These are phyloP conservation scores for Conopomorpha cramerella DNA, from an alignment of 1,140 invertebrate genomes.

Conservation along the genomic window DNA sequence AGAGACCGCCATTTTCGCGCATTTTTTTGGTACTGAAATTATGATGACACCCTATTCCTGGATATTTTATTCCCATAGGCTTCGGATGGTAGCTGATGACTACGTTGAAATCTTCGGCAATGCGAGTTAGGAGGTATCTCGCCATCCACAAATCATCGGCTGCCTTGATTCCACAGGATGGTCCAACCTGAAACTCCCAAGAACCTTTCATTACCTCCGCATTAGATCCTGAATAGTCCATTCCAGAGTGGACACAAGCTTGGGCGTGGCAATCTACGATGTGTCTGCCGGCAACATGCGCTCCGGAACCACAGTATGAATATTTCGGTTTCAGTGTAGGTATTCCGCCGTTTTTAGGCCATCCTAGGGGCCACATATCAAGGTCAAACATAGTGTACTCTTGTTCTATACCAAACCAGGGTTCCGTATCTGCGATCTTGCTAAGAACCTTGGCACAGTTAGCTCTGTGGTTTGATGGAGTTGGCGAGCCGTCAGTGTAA, in stretches of 20 bases:
- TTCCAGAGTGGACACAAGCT: slow-evolving; percentile 85
- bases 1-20: slow-evolving; percentile 76
- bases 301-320: slow-evolving; percentile 85
- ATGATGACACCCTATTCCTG: slow-evolving; percentile 89
- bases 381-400: slow-evolving; percentile 85
- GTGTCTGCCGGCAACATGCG: slow-evolving; percentile 87
- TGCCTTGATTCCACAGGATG: slow-evolving; percentile 79
- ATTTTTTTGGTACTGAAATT: slow-evolving; percentile 92
- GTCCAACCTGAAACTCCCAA: slow-evolving; percentile 77
- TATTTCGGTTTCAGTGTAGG: slow-evolving; percentile 60
- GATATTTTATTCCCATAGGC: slow-evolving; percentile 88
- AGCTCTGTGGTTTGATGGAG: slow-evolving; percentile 75
- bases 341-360: slow-evolving; percentile 80
- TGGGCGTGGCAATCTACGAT: slow-evolving; percentile 74
- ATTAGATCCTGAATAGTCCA: slow-evolving; percentile 88
- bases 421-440: slow-evolving; percentile 72
- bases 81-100: slow-evolving; percentile 88
- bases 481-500: slow-evolving; percentile 33
- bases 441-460: slow-evolving; percentile 75
- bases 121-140: slow-evolving; percentile 80
- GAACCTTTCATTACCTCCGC: slow-evolving; percentile 95
- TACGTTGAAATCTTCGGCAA: slow-evolving; percentile 93
- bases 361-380: slow-evolving; percentile 81
- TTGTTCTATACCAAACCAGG: slow-evolving; percentile 92
- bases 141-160: slow-evolving; percentile 93